Base-by-base conservation (phyloP, 2,888 invertebrate species). In the Unio pictorum region DNA sequence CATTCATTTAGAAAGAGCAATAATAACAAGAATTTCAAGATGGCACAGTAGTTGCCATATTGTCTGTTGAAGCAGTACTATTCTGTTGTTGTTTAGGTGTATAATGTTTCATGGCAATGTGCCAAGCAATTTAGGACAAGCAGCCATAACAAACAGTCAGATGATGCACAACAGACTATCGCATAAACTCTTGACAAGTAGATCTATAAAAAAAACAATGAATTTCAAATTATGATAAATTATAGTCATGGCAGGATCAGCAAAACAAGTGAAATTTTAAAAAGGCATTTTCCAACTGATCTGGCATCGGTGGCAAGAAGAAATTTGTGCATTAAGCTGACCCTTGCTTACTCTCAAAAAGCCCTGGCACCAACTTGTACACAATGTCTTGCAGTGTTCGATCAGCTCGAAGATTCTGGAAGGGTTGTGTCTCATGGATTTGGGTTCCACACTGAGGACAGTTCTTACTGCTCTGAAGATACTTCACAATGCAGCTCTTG, bases 401-500 rank as follows among this genome's bases (percentile, higher is more conserved):
- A 76, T 90, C 89, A 34, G 88, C 82, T 63, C 87, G 82, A 11
- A 89, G 83, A 67, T 87, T 83, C 61, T 86, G 78, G 67, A 89
- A 75, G 6, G 89, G 89, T 70, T 88, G 88, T 17, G 89, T 89
- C 76, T 90, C 89, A 68, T 89, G 89, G 17, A 89, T 86, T 69
- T 88, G 88, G 20, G 84, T 76, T 67, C 81, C 83, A 76, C 89
- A 90, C 66, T 87, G 87, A 6, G 89, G 89, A 75, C 89, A 90
- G 69, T 83, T 78, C 68, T 89, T 89, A 73, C 86, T 87, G 64
- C 82, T 87, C 77, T 89, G 88, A 8, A 89, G 81, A 75, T 87
- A 87, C 72, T 88, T 89, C 64, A 90, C 89, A 61, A 90, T 89
- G 73, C 89, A 90, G 67, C 88, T 89, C 76, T 88, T 89, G 77